Percentiles rank a stretch among this genome's conserved stretches.
Conservation (phyloP, 2,888 invertebrate species). For the Apamea crenata region DNA sequence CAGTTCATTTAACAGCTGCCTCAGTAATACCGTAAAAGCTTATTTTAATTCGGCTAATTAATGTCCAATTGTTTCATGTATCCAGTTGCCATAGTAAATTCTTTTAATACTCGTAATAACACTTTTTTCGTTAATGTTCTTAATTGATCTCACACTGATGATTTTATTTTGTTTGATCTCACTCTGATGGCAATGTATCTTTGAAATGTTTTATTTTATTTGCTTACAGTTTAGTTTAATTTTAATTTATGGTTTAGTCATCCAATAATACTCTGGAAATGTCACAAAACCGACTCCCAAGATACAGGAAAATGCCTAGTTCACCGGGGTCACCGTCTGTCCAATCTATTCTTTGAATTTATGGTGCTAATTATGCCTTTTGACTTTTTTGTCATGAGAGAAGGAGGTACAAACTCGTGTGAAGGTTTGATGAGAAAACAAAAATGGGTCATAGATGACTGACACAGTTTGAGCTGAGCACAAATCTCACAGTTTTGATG, state of each 20-base stretch:
- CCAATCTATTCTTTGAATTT: neutral
- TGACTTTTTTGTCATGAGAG: neutral
- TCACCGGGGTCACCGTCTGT: too few species aligned
- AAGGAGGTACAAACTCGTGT: neutral
- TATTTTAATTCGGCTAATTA: conserved; percentile 76
- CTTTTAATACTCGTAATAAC: conserved; percentile 45
- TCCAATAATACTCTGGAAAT: too few species aligned
- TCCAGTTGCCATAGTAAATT: conserved; percentile 42
- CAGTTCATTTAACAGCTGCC: conserved; percentile 79
- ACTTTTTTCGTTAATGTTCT: conserved; percentile 3
- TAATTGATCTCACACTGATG: neutral
- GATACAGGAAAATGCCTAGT: too few species aligned
- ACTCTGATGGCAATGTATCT: too few species aligned
- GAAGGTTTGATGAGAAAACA: conserved; percentile 15
- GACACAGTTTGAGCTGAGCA: neutral
- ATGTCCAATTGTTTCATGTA: conserved; percentile 67
- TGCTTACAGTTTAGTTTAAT: too few species aligned
- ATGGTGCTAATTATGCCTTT: neutral
- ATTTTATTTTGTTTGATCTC: too few species aligned
- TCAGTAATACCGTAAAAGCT: conserved; percentile 69
- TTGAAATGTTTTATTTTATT: too few species aligned
- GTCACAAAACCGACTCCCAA: too few species aligned
- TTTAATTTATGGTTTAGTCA: too few species aligned
- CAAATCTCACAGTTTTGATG: neutral
- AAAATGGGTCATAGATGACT: conserved; percentile 22